Conservation (phyloP, 2,797 vertebrate genomes). For the Pseudochaenichthys georgianus region DNA sequence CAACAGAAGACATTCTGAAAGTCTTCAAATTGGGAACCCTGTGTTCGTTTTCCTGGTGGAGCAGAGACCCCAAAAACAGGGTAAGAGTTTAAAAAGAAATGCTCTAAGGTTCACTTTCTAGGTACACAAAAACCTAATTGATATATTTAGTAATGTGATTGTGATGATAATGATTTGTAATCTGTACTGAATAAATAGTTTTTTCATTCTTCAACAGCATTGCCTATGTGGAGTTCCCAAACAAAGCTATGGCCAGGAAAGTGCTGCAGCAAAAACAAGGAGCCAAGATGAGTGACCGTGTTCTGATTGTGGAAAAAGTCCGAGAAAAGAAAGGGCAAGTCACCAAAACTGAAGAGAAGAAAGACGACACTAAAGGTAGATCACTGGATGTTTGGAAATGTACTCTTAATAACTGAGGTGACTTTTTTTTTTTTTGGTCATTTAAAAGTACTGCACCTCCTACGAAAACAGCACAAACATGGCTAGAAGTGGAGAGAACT, state of each 20-base stretch:
- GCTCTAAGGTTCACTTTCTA: not conserved
- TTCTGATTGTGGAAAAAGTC: conserved; percentile 86
- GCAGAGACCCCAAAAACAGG: conserved; percentile 85
- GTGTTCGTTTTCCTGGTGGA: conserved; percentile 87
- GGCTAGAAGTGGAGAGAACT: too few relatives aligned
- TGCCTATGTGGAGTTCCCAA: conserved; percentile 93
- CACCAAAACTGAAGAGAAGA: conserved; percentile 17
- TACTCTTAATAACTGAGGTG: not conserved
- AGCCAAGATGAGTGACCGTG: conserved; percentile 85
- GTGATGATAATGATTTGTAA: not conserved
- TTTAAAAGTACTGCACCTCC: too few relatives aligned
- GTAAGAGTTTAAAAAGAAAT: conserved; percentile 72
- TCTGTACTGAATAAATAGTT: not conserved
- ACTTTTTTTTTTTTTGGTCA: not conserved
- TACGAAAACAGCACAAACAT: too few relatives aligned
- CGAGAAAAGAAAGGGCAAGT: conserved; percentile 80
- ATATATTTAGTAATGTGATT: not conserved
- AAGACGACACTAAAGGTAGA: conserved; percentile 55
- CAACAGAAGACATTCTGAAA: conserved; percentile 86
- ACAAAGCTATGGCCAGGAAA: conserved; percentile 85
- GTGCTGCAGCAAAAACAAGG: conserved; percentile 85
- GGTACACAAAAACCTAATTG: not conserved
- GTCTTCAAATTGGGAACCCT: conserved; percentile 86
- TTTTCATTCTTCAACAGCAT: conserved; percentile 79
- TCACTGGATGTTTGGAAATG: not conserved